Evolutionary conservation across 1,140 invertebrate species (phyloP).

Genomic region (Brachystomella parvula): DNA sequence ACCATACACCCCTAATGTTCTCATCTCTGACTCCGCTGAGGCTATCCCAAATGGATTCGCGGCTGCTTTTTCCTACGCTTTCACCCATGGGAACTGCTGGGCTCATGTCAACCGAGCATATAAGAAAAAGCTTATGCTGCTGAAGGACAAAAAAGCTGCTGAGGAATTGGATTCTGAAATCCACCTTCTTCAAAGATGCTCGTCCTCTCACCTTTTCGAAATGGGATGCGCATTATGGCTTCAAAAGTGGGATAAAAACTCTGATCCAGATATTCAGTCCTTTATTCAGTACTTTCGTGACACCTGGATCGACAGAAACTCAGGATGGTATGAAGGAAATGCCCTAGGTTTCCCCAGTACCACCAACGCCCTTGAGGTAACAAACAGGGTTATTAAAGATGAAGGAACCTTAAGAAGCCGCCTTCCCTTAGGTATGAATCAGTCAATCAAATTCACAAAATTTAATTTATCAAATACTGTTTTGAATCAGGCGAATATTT

Average conservation of each 20-base stretch:
- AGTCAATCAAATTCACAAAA: no score
- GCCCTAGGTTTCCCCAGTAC: neutral
- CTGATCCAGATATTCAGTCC: neutral
- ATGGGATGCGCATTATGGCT: neutral
- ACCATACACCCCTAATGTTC: neutral
- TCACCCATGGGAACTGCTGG: neutral
- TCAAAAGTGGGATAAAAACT: neutral
- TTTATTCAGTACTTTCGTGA: neutral
- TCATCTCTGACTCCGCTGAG: neutral
- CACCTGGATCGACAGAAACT: neutral
- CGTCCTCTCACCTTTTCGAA: constrained; percentile 26
- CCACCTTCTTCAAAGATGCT: neutral
- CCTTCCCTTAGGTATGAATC: neutral
- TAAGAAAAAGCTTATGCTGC: neutral
- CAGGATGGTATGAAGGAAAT: neutral
- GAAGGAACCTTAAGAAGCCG: neutral
- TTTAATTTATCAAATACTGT: no score
- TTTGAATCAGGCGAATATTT: no score
- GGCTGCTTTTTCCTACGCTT: neutral
- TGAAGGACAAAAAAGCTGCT: neutral
- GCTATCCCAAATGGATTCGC: neutral
- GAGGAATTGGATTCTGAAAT: neutral
- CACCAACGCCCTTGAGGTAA: neutral
- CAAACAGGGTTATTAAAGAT: neutral
- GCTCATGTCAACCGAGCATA: neutral